Base-by-base conservation (phyloP, 2,888 invertebrate genomes). In the Andricus quercusramuli region DNA sequence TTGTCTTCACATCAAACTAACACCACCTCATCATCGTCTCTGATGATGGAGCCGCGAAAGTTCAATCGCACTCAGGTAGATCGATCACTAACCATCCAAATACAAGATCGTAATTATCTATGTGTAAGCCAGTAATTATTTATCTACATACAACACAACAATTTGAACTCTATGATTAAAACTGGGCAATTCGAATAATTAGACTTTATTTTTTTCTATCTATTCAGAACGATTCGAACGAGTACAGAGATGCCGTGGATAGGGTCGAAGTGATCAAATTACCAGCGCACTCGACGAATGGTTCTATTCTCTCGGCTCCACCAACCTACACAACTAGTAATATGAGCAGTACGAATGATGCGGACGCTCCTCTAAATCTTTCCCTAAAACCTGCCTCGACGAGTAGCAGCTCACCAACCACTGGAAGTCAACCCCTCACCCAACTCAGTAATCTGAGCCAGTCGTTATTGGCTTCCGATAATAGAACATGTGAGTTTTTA, bases 231-330 rank as follows among this genome's bases (percentile, higher is more conserved):
- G 91, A 91, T 66, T 86, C 89, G 68, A 89, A 87, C 83, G 92
- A 91, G 79, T 92, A 91, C 85, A 88, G 92, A 77, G 92, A 92
- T 62, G 82, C 92, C 65, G 89, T 91, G 32, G 97, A 97, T 91
- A 95, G 96, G 15, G 97, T 97, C 79, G 97, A 97, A 91, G 96
- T 97, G 88, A 97, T 97, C 88, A 96, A 97, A 91, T 91, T 97
- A 89, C 96, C 97, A 37, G 95, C 96, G 11, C 91, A 93, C 87
- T 93, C 94, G 80, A 91, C 92, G 44, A 92, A 92, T 80, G 91
- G 92, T 51, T 90, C 92, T 70, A 88, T 93, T 0, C 93, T 94
- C 25, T 86, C 91, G 80, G 94, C 94, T 20, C 92, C 94, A 0
- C 94, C 94, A 0, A 86, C 94, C 29, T 95, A 94, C 86, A 93